Base-by-base conservation (phyloP, 2,113 vertebrate species). In the Seriola quinqueradiata region DNA sequence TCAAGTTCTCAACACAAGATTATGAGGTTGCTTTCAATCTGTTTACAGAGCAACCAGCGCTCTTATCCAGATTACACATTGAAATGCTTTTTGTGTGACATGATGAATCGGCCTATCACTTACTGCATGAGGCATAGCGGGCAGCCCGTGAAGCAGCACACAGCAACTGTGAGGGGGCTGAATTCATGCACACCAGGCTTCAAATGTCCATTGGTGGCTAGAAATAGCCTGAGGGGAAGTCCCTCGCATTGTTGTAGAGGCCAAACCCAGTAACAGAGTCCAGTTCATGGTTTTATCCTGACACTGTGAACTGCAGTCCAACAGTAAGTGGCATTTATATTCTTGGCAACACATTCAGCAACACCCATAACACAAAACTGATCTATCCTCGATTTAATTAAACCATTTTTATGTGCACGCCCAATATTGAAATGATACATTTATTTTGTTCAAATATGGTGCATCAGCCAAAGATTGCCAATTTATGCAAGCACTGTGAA, bases 171-270 rank as follows among this genome's bases (percentile, higher is more conserved):
- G 79, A 84, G 83, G 76, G 76, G 78, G 80, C 81, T 81, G 81
- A 75, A 77, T 81, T 59, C 57, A 67, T 79, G 77, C 70, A 70
- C 69, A 70, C 79, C 59, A 17, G 65, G 83, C 86, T 86, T 89
- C 82, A 65, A 85, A 77, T 86, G 86, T 75, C 75, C 68, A 72
- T 55, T 82, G 86, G 82, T 68, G 78, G 87, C 81, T 89, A 72
- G 88, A 94, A 95, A 95, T 94, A 96, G 90, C 87, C 65, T 4
- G 48, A 57, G 86, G 93, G 94, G 92, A 92, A 94, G 91, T 93
- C 94, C 94, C 92, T 74, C 21, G 84, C 84, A 89, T 91, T 89
- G 89, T 81, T 88, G 79, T 40, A 25, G 61, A 80, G 80, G 81
- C 86, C 63, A 78, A 89, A 77, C 61, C 73, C 67, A 23, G 76